phyloP scores from a whole-genome alignment of 35 echinoderm and acorn worm species.

The Nesometra sesokonis region DNA sequence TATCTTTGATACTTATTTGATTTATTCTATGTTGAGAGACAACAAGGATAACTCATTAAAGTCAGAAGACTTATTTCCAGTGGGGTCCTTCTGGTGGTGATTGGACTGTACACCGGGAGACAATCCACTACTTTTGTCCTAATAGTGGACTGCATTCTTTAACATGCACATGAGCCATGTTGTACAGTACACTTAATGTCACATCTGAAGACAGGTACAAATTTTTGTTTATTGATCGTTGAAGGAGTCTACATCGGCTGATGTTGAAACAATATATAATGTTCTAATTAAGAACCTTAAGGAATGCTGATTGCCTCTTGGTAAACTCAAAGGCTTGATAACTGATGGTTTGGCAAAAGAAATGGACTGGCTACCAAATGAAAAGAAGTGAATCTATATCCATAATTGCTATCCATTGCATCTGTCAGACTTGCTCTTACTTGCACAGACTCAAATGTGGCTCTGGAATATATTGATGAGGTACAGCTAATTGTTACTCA shows the following conservation, averaged over 20 bases:
- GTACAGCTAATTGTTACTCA: constrained; percentile 6
- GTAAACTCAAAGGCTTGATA: background rate
- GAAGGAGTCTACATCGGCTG: background rate
- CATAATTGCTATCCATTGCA: background rate
- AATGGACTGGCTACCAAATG: background rate
- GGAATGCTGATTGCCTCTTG: background rate
- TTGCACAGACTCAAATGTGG: background rate
- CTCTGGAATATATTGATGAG: background rate
- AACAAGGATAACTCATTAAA: too few relatives aligned
- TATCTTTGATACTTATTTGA: too few relatives aligned
- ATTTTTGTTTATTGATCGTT: background rate
- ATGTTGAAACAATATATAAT: background rate
- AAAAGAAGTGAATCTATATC: background rate
- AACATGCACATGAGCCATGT: too few relatives aligned
- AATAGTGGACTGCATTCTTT: too few relatives aligned
- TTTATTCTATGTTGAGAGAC: too few relatives aligned
- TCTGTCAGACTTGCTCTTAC: background rate
- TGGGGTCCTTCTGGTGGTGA: too few relatives aligned
- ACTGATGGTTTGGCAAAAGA: background rate
- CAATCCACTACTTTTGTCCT: too few relatives aligned
- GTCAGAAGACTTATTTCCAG: too few relatives aligned
- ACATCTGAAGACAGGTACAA: background rate
- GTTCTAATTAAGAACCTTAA: background rate
- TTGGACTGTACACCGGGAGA: too few relatives aligned
- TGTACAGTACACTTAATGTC: too few relatives aligned